Percentiles rank a stretch among this genome's conserved stretches.
phyloP scores from a whole-genome alignment of 1,140 invertebrate species.

The Apis florea region DNA sequence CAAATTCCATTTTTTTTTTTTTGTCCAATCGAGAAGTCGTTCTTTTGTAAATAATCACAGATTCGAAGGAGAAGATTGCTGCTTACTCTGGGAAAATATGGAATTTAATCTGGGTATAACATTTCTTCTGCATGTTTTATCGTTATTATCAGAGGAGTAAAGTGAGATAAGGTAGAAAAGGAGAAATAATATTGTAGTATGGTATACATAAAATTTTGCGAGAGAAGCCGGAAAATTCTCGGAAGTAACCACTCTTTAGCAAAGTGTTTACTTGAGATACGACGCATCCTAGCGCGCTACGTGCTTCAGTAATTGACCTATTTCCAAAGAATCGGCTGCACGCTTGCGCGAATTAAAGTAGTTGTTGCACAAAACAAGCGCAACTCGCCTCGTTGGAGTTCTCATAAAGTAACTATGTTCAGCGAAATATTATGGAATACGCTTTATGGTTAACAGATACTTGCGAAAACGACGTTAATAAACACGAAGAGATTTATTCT shows the following conservation, averaged over 20 bases:
- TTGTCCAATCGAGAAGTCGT: no score
- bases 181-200: background rate
- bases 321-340: slow-evolving; percentile 44
- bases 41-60: background rate
- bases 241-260: background rate
- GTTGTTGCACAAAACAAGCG: slow-evolving; percentile 1
- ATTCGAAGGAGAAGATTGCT: background rate
- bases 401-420: background rate
- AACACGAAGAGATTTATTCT: background rate
- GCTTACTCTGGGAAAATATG: background rate
- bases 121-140: background rate
- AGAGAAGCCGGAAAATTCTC: background rate
- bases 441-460: background rate
- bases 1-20: background rate
- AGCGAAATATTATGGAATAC: background rate
- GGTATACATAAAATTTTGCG: no score
- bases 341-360: slow-evolving; percentile 57
- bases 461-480: background rate
- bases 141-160: no score
- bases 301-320: slow-evolving; percentile 56
- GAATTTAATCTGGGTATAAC: background rate
- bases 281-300: slow-evolving; percentile 6
- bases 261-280: slow-evolving; percentile 12
- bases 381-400: background rate
- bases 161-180: no score